A percentile compares a stretch with the other conserved stretches of the same genome.
Evolutionary conservation across 2,888 invertebrate species (phyloP).

Genomic region (Melinaea menophilus): DNA sequence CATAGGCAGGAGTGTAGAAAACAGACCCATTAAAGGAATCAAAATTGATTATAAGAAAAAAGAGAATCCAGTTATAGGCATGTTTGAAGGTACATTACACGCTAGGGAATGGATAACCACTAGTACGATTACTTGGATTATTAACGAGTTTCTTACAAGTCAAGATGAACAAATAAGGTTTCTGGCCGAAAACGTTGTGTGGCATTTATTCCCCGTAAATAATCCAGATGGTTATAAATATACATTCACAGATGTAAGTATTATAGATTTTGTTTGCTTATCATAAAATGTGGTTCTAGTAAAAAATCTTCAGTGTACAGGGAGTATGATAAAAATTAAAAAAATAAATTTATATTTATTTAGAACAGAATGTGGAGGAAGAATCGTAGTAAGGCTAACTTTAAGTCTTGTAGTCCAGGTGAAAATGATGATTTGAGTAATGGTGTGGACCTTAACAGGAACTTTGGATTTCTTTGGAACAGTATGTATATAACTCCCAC

Average conservation of each 20-base stretch:
- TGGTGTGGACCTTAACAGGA: slow-evolving; percentile 66
- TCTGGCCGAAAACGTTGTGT: slow-evolving; percentile 82
- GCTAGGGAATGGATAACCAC: slow-evolving; percentile 87
- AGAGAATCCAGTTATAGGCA: slow-evolving; percentile 40
- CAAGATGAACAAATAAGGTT: slow-evolving; percentile 66
- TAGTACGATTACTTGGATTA: slow-evolving; percentile 81
- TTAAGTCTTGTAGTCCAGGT: slow-evolving; percentile 41
- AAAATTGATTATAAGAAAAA: slow-evolving; percentile 53
- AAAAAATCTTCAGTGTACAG: slow-evolving; percentile 80
- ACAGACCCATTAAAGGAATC: slow-evolving; percentile 63
- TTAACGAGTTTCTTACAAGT: slow-evolving; percentile 82
- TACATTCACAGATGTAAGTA: slow-evolving; percentile 78
- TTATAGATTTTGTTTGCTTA: background rate
- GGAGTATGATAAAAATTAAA: background rate
- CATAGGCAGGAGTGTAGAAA: slow-evolving; percentile 65
- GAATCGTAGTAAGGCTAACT: slow-evolving; percentile 58
- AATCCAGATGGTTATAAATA: slow-evolving; percentile 87
- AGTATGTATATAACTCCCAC: slow-evolving; percentile 41
- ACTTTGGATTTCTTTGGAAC: slow-evolving; percentile 61
- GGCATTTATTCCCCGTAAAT: slow-evolving; percentile 85
- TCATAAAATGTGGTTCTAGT: slow-evolving; percentile 72
- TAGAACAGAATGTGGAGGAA: slow-evolving; percentile 87
- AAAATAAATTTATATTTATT: slow-evolving; percentile 40
- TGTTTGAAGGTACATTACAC: slow-evolving; percentile 79
- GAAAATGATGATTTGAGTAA: slow-evolving; percentile 56